Evolutionary conservation across 2,113 vertebrate genomes (phyloP), one percentile per base, ranked within the genome.

Genomic region (Ceyx cyanopectus): DNA sequence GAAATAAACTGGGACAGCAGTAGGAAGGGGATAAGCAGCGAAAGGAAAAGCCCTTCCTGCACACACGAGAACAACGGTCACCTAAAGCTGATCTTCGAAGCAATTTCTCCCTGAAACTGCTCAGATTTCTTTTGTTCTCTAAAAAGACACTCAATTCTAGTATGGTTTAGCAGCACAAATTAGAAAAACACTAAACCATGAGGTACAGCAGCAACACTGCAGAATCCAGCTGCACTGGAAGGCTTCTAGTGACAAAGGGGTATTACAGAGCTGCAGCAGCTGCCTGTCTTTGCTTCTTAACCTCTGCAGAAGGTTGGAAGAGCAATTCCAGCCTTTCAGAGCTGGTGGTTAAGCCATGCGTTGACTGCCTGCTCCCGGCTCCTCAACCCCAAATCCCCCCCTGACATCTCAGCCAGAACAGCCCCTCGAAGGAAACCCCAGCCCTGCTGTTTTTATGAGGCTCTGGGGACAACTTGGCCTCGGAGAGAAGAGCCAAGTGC

Each of bases 51-150:
- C 68, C 50, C 18, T 76, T 76, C 63, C 29, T 75, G 37, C 41
- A 82, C 30, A 9, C 29, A 4, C 2, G 12, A 48, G 32, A 54
- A 50, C 14, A 17, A 9, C 0, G 0, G 5, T 65, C 0, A 1
- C 21, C 62, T 29, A 24, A 69, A 79, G 29, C 15, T 46, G 15
- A 51, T 46, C 41, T 63, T 77, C 26, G 76, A 74, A 82, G 56
- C 9, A 40, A 32, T 60, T 89, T 72, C 10, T 37, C 26, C 13
- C 54, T 32, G 57, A 23, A 60, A 60, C 18, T 20, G 27, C 19
- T 3, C n/a, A 22, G 63, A 18, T 79, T 63, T 68, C 34, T 60
- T 87, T 14, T 51, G 14, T 63, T 66, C 46, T 34, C 67, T 7
- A 2, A 48, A 82, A 45, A 60, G 48, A 27, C 19, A 1, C 41